Base-by-base conservation (phyloP, 1,140 invertebrate genomes). In the Platorchestia sp. region DNA sequence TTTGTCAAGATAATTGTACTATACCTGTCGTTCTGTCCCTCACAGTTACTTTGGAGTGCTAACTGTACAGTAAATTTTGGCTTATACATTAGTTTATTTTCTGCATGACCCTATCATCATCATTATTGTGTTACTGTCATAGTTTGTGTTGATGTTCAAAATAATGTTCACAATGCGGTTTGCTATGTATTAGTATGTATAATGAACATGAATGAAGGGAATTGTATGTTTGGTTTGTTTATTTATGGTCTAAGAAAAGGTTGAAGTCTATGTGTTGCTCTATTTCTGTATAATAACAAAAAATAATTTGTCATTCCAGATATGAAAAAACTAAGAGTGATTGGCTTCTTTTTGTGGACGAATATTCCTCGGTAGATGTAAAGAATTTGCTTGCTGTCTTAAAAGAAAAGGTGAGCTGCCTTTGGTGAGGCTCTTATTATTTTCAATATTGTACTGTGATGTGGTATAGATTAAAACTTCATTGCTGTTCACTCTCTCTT, bases 361-460 rank as follows among this genome's bases (percentile, higher is more conserved):
- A 89, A 36, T 89, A 42, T 89, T 41, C 43, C 41, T 89, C 87
- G 36, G 41, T 89, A 42, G 43, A 89, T 44, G 43, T 89, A 14
- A 89, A 44, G 41, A 89, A 89, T 44, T 89, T 89, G 87, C 41
- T 89, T 89, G n/a, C 87, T 44, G 43, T 89, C 41, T 19, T 89
- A 89, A 44, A 89, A 89, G 87, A 42, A 89, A 75, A 75, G 59
- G 87, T 89, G 43, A 89, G 87, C 43, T 89, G 87, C 42, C n/a
- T 89, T 43, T 75, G 1, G 7, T 36, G 59, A 10, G 27, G 59
- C 59, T 75, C 27, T 75, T 27, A 22, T 75, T 75, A 75, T 36
- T 75, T 36, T 75, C 7, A 14, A 27, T 36, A 75, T 75, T 75
- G 36, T 75, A 1, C 27, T 75, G 14, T 75, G 3, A 1, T 75